These are phyloP conservation scores for Saxidomus purpurata DNA, from an alignment of 1,140 invertebrate genomes.

Conservation along the genomic window DNA sequence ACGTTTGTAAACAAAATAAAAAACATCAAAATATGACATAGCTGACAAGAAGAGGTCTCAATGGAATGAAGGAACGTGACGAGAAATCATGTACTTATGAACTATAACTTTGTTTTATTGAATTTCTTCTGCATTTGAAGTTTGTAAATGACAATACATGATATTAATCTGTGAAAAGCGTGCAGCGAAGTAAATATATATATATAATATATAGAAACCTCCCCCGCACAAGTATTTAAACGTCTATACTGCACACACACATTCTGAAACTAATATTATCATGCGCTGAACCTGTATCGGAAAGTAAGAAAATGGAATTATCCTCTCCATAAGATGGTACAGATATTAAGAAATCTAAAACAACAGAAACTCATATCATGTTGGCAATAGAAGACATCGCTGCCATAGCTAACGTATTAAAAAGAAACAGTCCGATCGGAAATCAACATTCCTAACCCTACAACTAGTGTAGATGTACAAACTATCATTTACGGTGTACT, in stretches of 20 bases:
- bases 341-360: background rate
- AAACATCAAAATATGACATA: background rate
- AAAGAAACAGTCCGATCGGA: background rate
- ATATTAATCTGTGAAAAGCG: no score
- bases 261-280: background rate
- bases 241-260: background rate
- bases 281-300: background rate
- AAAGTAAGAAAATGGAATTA: background rate
- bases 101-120: no score
- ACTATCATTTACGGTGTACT: background rate
- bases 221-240: background rate
- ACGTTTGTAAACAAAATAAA: no score
- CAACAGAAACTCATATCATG: background rate
- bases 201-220: no score
- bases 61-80: background rate
- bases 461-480: background rate
- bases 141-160: background rate
- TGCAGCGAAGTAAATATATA: background rate
- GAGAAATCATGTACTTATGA: no score
- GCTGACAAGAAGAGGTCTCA: background rate
- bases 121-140: no score
- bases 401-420: background rate
- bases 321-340: background rate
- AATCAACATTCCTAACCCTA: background rate
- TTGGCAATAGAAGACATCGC: background rate